Evolutionary conservation across 2,888 invertebrate genomes (phyloP).

Genomic region (Trissolcus brochymenae): DNA sequence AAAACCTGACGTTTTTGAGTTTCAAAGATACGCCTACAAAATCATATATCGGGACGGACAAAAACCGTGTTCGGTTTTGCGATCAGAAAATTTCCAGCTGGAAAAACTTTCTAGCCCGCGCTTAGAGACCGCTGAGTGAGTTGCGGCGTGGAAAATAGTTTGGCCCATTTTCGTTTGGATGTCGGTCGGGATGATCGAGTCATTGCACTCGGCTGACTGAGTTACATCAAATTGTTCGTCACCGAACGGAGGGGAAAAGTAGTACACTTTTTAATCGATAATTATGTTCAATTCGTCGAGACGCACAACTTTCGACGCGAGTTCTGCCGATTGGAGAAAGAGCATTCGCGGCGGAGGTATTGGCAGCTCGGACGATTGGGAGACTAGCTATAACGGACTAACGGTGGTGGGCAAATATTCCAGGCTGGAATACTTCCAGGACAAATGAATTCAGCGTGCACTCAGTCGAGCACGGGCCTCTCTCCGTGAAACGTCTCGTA

Average conservation of each 20-base stretch:
- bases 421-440: slow-evolving; percentile 60
- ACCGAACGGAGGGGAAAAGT: slow-evolving; percentile 27
- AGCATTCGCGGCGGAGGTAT: slow-evolving; percentile 39
- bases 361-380: slow-evolving; percentile 52
- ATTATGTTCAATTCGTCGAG: slow-evolving; percentile 36
- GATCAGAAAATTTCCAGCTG: too few relatives aligned
- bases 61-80: too few relatives aligned
- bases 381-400: slow-evolving; percentile 54
- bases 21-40: too few relatives aligned
- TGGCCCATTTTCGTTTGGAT: too few relatives aligned
- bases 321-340: slow-evolving; percentile 47
- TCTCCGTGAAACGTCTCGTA: slow-evolving; percentile 66
- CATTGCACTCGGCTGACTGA: background rate
- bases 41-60: too few relatives aligned
- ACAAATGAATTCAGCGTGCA: slow-evolving; percentile 67
- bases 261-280: slow-evolving; percentile 53
- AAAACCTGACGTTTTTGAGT: too few relatives aligned
- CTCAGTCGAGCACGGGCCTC: slow-evolving; percentile 73
- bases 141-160: too few relatives aligned
- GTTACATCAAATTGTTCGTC: background rate
- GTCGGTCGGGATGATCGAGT: background rate
- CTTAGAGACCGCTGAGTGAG: too few relatives aligned
- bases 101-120: too few relatives aligned
- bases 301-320: slow-evolving; percentile 46
- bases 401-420: slow-evolving; percentile 68